Conservation (phyloP, 2,797 vertebrate genomes). For the Anabacerthia variegaticeps region DNA sequence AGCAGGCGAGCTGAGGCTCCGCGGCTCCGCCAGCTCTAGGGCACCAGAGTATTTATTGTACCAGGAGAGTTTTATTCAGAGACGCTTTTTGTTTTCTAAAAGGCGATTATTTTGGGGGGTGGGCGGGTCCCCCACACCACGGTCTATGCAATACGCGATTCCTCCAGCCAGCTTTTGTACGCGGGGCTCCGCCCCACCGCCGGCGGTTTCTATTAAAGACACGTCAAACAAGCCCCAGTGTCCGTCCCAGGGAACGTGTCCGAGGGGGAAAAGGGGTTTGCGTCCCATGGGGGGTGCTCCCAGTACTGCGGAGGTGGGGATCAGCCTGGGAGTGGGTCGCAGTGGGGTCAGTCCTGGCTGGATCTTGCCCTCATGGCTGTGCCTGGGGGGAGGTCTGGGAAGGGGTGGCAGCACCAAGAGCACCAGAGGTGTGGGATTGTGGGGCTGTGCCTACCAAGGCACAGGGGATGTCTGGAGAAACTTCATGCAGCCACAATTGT, state of each 20-base stretch:
- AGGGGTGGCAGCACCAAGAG: background rate
- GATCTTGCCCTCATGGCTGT: accelerated
- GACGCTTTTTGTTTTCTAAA: constrained; percentile 51
- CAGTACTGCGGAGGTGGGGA: background rate
- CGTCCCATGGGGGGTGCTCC: accelerated
- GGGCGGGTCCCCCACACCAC: background rate
- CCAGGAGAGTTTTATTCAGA: constrained; percentile 31
- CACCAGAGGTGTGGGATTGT: background rate
- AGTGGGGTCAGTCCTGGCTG: background rate
- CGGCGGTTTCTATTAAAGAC: constrained; percentile 56
- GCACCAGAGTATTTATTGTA: constrained; percentile 47
- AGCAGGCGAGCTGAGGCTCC: background rate
- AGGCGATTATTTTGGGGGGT: background rate
- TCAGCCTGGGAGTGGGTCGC: background rate
- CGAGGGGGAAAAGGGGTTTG: background rate
- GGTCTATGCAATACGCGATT: constrained; percentile 64
- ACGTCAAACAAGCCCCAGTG: background rate
- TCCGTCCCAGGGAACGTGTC: accelerated
- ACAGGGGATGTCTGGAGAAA: background rate
- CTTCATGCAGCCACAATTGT: accelerated
- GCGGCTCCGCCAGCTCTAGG: background rate
- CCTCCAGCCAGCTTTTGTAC: constrained; percentile 55
- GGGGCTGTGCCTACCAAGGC: background rate
- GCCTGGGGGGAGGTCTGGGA: background rate
- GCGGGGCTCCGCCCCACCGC: background rate